Conservation (phyloP, 2,888 invertebrate genomes). For the Cetonia aurata region DNA sequence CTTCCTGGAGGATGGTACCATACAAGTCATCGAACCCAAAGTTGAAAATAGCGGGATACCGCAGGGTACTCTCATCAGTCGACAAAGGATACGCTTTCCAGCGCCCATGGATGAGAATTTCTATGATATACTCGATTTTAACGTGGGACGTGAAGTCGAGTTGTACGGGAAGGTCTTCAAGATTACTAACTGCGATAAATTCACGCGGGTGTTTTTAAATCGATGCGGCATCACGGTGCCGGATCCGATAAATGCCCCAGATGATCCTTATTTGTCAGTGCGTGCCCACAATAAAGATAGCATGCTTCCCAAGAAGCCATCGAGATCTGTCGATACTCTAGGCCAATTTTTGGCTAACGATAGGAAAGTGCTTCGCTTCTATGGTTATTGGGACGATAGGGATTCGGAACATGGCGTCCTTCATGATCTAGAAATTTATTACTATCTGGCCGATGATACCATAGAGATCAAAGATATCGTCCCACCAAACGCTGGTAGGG, state of each 20-base stretch:
- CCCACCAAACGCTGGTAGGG: constrained; percentile 77
- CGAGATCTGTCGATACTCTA: constrained; percentile 74
- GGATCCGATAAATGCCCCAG: constrained; percentile 73
- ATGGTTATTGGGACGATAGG: constrained; percentile 92
- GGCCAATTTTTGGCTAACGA: constrained; percentile 88
- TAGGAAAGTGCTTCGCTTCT: constrained; percentile 80
- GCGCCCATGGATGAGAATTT: constrained; percentile 80
- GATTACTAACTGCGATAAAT: constrained; percentile 88
- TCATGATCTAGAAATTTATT: constrained; percentile 84
- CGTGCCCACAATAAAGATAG: constrained; percentile 63
- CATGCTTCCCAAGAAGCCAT: constrained; percentile 67
- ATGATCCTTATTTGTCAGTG: constrained; percentile 69
- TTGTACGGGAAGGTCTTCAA: constrained; percentile 86
- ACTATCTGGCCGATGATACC: constrained; percentile 89
- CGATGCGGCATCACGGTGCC: constrained; percentile 88
- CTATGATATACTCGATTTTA: constrained; percentile 88
- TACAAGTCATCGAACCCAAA: constrained; percentile 87
- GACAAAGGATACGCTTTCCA: constrained; percentile 85
- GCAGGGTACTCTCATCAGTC: constrained; percentile 86
- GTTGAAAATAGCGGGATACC: constrained; percentile 87
- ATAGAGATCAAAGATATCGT: constrained; percentile 87
- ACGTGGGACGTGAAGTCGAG: constrained; percentile 83
- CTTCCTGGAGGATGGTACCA: constrained; percentile 92
- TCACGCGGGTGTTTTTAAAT: constrained; percentile 87
- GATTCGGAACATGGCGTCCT: constrained; percentile 81